These are phyloP conservation scores for Dendrolimus pini DNA, from an alignment of 2,888 invertebrate species.

Conservation along the genomic window DNA sequence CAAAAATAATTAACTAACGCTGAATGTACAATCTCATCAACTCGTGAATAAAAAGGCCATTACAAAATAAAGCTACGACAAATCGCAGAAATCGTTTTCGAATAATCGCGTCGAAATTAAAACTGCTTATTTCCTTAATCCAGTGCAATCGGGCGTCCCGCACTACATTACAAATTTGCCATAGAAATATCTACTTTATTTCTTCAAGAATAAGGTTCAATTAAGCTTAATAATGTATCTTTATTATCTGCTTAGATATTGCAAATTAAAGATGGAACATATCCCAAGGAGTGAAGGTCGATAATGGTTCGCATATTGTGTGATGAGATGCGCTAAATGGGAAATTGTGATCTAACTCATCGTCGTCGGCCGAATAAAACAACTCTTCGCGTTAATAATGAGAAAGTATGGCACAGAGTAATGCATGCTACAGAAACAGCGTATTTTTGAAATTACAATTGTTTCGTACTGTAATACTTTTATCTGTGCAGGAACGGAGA, in stretches of 20 bases:
- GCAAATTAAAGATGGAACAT: constrained; percentile 22
- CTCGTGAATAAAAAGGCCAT: background rate
- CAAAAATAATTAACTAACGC: background rate
- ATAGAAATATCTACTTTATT: constrained; percentile 17
- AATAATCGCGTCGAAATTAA: constrained; percentile 66
- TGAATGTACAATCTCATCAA: background rate
- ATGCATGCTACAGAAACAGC: constrained; percentile 13
- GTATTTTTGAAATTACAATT: background rate
- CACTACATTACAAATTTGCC: constrained; percentile 10
- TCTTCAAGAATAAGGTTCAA: constrained; percentile 9
- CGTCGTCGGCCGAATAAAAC: constrained; percentile 63
- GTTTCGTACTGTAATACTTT: background rate
- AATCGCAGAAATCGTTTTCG: constrained; percentile 45
- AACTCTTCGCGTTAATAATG: constrained; percentile 74
- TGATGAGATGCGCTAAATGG: constrained; percentile 60
- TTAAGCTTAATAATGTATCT: constrained; percentile 6
- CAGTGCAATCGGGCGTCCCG: constrained; percentile 51
- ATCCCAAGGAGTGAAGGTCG: constrained; percentile 19
- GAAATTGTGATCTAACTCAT: constrained; percentile 70
- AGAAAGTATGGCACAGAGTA: constrained; percentile 50
- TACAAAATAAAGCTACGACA: constrained; percentile 6
- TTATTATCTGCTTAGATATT: constrained; percentile 23
- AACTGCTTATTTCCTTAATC: constrained; percentile 73
- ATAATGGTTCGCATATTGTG: constrained; percentile 20
- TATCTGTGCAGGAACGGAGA: too few species aligned